These are phyloP conservation scores for Adelognathus sp. DNA, from an alignment of 2,888 invertebrate species.

Conservation along the genomic window DNA sequence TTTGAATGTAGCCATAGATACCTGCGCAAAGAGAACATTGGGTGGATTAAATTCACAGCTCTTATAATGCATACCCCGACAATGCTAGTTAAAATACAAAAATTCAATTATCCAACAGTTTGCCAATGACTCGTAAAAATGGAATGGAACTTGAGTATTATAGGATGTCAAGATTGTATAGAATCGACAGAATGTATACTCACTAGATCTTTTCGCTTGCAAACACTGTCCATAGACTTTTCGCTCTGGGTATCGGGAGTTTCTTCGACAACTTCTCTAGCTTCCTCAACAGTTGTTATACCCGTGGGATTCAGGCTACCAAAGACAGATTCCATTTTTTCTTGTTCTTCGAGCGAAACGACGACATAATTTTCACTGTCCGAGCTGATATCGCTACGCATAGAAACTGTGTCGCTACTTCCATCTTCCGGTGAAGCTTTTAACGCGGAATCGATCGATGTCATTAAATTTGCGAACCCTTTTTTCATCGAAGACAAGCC, in stretches of 20 bases:
- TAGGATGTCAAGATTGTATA: not conserved
- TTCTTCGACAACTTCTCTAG: slow-evolving; percentile 92
- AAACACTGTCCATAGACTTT: slow-evolving; percentile 90
- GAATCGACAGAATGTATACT: slow-evolving; percentile 62
- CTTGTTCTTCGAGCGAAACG: slow-evolving; percentile 85
- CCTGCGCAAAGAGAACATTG: slow-evolving; percentile 68
- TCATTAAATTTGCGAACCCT: slow-evolving; percentile 91
- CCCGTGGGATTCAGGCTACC: slow-evolving; percentile 73
- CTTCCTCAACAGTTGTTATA: slow-evolving; percentile 86
- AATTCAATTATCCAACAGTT: too few relatives aligned
- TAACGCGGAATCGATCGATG: slow-evolving; percentile 91
- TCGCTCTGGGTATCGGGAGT: slow-evolving; percentile 91
- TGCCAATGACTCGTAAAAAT: too few relatives aligned
- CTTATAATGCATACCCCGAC: too few relatives aligned
- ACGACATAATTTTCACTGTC: slow-evolving; percentile 94
- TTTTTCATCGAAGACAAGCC: slow-evolving; percentile 91
- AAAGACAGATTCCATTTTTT: slow-evolving; percentile 84
- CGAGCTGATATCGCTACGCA: slow-evolving; percentile 92
- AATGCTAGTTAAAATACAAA: too few relatives aligned
- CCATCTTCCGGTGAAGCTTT: slow-evolving; percentile 88
- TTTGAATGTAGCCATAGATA: slow-evolving; percentile 85
- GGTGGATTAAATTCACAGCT: too few relatives aligned
- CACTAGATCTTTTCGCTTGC: slow-evolving; percentile 90
- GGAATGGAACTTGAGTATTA: too few relatives aligned
- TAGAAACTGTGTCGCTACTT: slow-evolving; percentile 88